Evolutionary conservation across 2,113 vertebrate species (phyloP).

Genomic region (Promerops cafer): DNA sequence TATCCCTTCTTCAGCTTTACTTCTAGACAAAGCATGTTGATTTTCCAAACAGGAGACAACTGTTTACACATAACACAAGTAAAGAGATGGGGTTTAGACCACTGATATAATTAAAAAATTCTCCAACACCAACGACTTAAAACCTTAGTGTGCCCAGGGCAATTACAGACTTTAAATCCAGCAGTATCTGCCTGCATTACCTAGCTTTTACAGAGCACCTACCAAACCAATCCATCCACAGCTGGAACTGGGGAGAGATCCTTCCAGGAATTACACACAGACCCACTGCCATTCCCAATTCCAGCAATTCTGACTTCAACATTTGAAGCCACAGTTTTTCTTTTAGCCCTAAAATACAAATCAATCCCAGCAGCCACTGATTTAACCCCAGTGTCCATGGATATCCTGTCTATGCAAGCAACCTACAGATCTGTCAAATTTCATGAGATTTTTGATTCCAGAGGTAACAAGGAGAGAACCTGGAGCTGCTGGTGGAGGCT

Average conservation of each 20-base stretch:
- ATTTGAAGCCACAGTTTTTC: not conserved
- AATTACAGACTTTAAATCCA: not conserved
- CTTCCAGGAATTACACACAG: not conserved
- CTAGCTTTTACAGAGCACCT: not conserved
- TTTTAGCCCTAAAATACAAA: not conserved
- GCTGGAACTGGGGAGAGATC: not conserved
- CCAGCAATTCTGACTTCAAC: not conserved
- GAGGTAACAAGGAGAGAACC: not conserved
- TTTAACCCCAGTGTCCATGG: not conserved
- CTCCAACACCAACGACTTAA: not conserved
- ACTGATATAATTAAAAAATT: not conserved
- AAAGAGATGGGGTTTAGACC: not conserved
- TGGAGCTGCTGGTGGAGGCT: not conserved
- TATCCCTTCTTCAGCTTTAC: not conserved
- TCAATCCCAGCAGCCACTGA: rapidly evolving
- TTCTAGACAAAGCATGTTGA: not conserved
- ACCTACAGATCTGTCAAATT: not conserved
- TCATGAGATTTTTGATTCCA: not conserved
- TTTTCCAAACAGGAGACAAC: not conserved
- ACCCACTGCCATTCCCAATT: not conserved
- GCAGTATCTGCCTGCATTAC: not conserved
- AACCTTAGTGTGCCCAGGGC: not conserved
- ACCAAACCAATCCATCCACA: not conserved
- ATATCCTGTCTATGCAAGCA: not conserved
- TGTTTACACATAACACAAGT: not conserved